Conservation (phyloP, 2,888 invertebrate genomes). For the Neoitamus cyanurus region DNA sequence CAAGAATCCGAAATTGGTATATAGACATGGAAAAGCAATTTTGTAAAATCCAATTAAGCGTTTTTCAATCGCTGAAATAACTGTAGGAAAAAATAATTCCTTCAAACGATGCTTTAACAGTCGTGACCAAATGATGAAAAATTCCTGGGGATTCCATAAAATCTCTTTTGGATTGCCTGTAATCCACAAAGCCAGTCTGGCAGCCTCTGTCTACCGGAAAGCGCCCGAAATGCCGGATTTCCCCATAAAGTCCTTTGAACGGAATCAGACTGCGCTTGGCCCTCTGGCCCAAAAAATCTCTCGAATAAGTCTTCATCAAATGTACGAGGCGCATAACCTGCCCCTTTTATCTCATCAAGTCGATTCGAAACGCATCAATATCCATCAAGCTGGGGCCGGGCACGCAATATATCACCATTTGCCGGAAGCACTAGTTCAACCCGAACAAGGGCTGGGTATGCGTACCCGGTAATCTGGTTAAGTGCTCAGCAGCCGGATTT, state of each 20-base stretch:
- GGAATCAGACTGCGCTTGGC: neutral
- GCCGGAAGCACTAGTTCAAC: neutral
- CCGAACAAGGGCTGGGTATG: neutral
- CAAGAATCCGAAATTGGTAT: no score
- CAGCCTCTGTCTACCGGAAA: neutral
- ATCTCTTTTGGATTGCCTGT: neutral
- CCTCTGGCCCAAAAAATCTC: neutral
- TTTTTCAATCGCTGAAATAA: no score
- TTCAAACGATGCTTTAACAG: no score
- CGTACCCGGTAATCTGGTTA: neutral
- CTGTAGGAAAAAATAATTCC: no score
- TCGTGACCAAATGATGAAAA: neutral
- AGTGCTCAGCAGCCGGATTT: neutral
- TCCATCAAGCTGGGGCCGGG: neutral
- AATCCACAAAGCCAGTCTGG: neutral
- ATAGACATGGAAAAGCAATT: no score
- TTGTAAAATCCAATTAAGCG: no score
- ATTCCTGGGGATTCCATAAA: neutral
- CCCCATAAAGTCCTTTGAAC: neutral
- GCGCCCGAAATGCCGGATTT: neutral
- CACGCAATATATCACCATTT: neutral
- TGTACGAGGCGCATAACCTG: neutral
- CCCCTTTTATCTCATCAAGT: neutral
- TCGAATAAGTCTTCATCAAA: neutral
- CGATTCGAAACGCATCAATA: neutral